These are phyloP conservation scores for Brassicogethes aeneus DNA, from an alignment of 2,888 invertebrate genomes.

Conservation along the genomic window DNA sequence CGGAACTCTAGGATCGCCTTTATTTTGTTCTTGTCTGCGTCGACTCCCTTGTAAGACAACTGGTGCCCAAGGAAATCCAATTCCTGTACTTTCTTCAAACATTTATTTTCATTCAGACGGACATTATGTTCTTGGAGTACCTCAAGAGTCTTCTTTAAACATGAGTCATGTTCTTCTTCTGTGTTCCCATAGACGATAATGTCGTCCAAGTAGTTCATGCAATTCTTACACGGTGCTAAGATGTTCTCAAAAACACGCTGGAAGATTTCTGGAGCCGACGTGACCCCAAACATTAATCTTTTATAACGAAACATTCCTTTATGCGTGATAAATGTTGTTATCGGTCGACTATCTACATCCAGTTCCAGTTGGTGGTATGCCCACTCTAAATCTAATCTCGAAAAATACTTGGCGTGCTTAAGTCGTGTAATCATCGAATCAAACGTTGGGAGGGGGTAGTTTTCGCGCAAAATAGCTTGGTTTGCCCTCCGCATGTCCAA, in stretches of 20 bases:
- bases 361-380: slow-evolving; percentile 24
- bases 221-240: neutral
- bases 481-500: slow-evolving; percentile 26
- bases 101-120: slow-evolving; percentile 25
- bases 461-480: slow-evolving; percentile 6
- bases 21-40: slow-evolving; percentile 15
- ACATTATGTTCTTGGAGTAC: slow-evolving; percentile 20
- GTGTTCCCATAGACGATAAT: slow-evolving; percentile 19
- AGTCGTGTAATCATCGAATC: slow-evolving; percentile 6
- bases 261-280: neutral
- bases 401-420: slow-evolving; percentile 3
- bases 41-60: slow-evolving; percentile 11
- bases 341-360: slow-evolving; percentile 3
- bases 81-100: slow-evolving; percentile 10
- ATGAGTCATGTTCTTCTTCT: slow-evolving; percentile 22
- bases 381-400: slow-evolving; percentile 8
- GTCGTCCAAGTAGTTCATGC: neutral
- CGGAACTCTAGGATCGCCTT: slow-evolving; percentile 13
- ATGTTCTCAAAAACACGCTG: neutral
- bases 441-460: neutral
- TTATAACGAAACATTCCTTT: slow-evolving; percentile 5
- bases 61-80: slow-evolving; percentile 10
- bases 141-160: too few relatives aligned
- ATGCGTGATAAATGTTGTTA: slow-evolving; percentile 7
- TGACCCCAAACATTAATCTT: slow-evolving; percentile 4